Evolutionary conservation across 2,113 vertebrate genomes (phyloP).

Genomic region (Albula glossodonta): DNA sequence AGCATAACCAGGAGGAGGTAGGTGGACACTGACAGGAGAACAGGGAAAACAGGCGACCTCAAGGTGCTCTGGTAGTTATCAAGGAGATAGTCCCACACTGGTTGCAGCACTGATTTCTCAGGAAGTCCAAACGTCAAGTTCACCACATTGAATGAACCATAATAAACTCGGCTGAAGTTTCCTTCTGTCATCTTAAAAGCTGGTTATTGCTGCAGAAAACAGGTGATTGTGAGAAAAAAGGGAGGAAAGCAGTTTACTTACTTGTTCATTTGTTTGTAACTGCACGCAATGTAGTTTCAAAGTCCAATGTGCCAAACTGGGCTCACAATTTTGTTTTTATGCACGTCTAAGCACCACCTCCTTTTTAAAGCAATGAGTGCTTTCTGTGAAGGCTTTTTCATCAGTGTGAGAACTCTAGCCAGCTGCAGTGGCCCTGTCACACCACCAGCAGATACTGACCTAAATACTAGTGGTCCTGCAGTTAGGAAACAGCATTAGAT

Average conservation of each 20-base stretch:
- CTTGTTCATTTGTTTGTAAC: constrained; percentile 34
- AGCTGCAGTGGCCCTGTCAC: constrained; percentile 53
- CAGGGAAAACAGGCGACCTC: constrained; percentile 73
- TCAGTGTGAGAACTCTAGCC: constrained; percentile 61
- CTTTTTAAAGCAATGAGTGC: constrained; percentile 49
- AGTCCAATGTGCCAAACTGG: constrained; percentile 61
- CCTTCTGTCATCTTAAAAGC: constrained; percentile 34
- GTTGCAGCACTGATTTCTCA: constrained; percentile 64
- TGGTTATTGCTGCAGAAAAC: neutral
- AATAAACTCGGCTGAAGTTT: constrained; percentile 39
- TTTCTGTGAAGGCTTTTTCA: constrained; percentile 63
- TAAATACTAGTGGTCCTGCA: constrained; percentile 27
- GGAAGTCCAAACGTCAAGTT: constrained; percentile 58
- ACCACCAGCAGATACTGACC: constrained; percentile 32
- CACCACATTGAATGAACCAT: constrained; percentile 51
- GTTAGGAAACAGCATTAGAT: constrained; percentile 14
- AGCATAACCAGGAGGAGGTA: constrained; percentile 68
- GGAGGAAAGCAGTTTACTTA: constrained; percentile 18
- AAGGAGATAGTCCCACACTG: constrained; percentile 71
- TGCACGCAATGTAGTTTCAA: constrained; percentile 52
- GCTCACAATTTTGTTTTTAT: constrained; percentile 59
- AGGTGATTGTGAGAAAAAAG: constrained; percentile 8
- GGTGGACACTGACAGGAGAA: constrained; percentile 67
- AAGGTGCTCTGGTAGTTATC: constrained; percentile 67
- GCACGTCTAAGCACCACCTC: constrained; percentile 72